Evolutionary conservation across 2,888 invertebrate genomes (phyloP), one percentile per base, ranked within the genome.

Genomic region (Agonopterix alstromeriana): DNA sequence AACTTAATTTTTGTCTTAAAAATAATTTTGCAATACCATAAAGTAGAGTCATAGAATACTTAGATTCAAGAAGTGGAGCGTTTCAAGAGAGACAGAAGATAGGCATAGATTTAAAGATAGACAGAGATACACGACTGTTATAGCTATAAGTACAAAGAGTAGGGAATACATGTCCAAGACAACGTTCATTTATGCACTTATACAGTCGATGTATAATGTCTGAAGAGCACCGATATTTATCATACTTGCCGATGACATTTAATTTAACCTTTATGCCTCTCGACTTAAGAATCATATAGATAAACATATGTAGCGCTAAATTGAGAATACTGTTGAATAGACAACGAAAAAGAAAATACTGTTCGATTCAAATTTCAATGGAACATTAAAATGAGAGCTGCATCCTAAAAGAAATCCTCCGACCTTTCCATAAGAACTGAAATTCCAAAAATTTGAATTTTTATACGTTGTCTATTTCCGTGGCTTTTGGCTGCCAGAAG

Each of bases 391-490:
- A 1, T 41, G n/a, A 40, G 40, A 35, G 10, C 42, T 42, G 12
- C 42, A 8, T 38, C 10, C 10, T 11, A 42, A 42, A 42, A 8
- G 14, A 17, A 36, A 9, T 36, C 36, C 10, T 36, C 43, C 43
- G 27, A 43, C 27, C 17, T 44, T 44, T 35, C 35, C 8, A 3
- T 35, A 36, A 35, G 35, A 44, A 42, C 47, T 35, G 38, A 27
- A 27, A 27, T 27, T 27, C 27, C 27, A 27, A 27, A 3, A 27
- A 45, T 46, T 40, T 43, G 14, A 43, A 17, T 45, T 46, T 42
- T 73, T 74, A 86, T 57, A 85, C 85, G 65, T 74, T 72, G 70
- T 84, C 81, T 57, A 77, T 77, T 68, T 77, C 73, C 59, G 66
- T 71, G 60, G 70, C 63, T 59, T 68, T 57, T 56, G 78, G 73